Percentiles rank a stretch among this genome's conserved stretches.
Conservation (phyloP, 2,797 vertebrate genomes). For the Hylomyscus alleni region DNA sequence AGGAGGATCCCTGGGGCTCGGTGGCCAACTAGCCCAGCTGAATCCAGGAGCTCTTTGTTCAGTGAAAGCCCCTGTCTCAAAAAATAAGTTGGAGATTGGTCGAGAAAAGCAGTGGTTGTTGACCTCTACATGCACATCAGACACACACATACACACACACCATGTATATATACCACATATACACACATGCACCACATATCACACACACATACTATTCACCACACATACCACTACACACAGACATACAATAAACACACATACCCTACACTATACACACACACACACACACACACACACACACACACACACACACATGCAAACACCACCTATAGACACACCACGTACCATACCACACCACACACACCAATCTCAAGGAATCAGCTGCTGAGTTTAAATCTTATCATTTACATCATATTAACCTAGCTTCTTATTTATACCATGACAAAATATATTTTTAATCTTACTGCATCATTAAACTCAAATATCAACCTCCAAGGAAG, state of each 20-base stretch:
- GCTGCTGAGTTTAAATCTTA: constrained; percentile 42
- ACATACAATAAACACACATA: too few relatives aligned
- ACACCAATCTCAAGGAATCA: background rate
- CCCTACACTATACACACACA: background rate
- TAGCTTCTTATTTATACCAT: background rate
- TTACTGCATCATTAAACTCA: background rate
- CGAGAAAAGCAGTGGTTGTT: background rate
- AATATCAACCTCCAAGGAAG: background rate
- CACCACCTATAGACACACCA: background rate
- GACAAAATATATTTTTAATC: background rate
- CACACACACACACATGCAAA: background rate
- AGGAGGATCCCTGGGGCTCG: background rate
- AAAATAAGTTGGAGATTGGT: background rate
- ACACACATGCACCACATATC: background rate
- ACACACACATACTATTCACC: background rate
- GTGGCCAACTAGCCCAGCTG: background rate
- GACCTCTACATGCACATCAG: background rate
- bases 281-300: background rate
- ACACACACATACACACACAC: background rate
- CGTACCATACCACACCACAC: background rate
- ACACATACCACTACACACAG: too few relatives aligned
- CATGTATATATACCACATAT: background rate
- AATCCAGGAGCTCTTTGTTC: background rate
- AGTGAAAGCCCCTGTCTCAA: background rate
- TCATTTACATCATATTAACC: background rate